Percentiles rank a stretch among this genome's conserved stretches.
These are phyloP conservation scores for Gallinago undulata DNA, from an alignment of 2,113 vertebrate species.

Conservation along the genomic window DNA sequence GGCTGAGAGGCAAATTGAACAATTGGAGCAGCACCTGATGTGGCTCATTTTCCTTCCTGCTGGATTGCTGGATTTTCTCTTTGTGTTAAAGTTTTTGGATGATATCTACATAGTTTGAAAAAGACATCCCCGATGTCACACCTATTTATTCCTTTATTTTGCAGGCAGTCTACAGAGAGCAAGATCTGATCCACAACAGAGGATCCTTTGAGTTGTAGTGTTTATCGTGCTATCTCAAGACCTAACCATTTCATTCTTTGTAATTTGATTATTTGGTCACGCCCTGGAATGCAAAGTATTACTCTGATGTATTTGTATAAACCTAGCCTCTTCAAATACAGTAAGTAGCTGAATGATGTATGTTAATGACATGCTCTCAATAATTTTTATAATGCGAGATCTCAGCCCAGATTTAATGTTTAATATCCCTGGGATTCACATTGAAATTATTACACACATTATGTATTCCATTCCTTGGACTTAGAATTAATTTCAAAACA, in stretches of 20 bases:
- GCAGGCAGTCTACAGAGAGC: constrained; percentile 31
- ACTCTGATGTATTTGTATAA: constrained; percentile 73
- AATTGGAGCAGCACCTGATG: constrained; percentile 22
- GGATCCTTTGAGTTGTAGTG: constrained; percentile 56
- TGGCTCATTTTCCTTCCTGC: constrained; percentile 43
- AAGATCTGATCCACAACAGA: constrained; percentile 11
- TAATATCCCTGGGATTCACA: constrained; percentile 76
- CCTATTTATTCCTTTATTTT: constrained; percentile 54
- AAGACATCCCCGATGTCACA: constrained; percentile 45
- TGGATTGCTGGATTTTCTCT: constrained; percentile 62
- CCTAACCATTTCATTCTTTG: constrained; percentile 58
- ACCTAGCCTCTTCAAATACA: constrained; percentile 64
- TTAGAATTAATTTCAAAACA: constrained; percentile 77
- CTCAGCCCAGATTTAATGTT: constrained; percentile 77
- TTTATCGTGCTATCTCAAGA: constrained; percentile 47
- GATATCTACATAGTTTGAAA: constrained; percentile 52
- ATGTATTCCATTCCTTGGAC: constrained; percentile 75
- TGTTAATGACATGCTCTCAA: constrained; percentile 76
- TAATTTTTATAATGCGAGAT: constrained; percentile 77
- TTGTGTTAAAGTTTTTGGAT: constrained; percentile 64
- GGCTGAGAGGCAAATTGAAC: constrained; percentile 24
- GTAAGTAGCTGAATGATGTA: constrained; percentile 75
- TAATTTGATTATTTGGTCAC: constrained; percentile 77
- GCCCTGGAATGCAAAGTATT: constrained; percentile 74
- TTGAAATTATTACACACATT: constrained; percentile 75